A percentile compares a stretch with the other conserved stretches of the same genome.
phyloP scores from a whole-genome alignment of 2,797 vertebrate species.

The Acropternis orthonyx region DNA sequence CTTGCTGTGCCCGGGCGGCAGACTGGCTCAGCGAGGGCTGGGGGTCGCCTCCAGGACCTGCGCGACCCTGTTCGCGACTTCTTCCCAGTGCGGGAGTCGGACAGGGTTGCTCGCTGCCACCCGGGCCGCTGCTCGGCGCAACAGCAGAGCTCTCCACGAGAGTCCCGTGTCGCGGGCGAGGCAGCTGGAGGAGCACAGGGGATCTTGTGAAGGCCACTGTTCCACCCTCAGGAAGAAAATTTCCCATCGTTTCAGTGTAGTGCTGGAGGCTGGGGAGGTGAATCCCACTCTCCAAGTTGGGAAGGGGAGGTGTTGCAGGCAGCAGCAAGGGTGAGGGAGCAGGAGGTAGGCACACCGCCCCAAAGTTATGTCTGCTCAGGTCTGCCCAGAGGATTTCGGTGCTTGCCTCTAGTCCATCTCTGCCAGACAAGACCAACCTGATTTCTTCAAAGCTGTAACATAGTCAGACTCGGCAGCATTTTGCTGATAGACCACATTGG shows the following conservation, averaged over 20 bases:
- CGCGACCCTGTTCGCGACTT: accelerated
- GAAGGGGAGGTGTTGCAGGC: neutral
- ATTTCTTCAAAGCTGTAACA: neutral
- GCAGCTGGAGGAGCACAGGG: neutral
- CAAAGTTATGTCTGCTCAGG: accelerated
- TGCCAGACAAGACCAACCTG: neutral
- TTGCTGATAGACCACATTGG: neutral
- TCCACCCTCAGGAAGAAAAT: neutral
- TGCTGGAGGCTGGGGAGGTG: neutral
- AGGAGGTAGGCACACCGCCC: accelerated
- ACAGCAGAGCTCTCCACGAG: accelerated
- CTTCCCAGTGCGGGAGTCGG: accelerated
- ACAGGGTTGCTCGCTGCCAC: accelerated
- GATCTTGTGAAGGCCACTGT: accelerated
- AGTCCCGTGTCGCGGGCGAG: accelerated
- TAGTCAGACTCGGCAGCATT: neutral
- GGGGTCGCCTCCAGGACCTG: neutral
- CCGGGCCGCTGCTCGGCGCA: accelerated
- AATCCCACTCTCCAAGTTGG: accelerated
- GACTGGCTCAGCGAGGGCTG: neutral
- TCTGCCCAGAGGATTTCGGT: neutral
- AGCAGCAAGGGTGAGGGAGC: neutral
- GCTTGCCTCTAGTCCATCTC: neutral
- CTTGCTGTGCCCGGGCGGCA: neutral
- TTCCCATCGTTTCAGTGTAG: accelerated